Conservation (phyloP, 1,140 invertebrate species). For the Camponotus pennsylvanicus region DNA sequence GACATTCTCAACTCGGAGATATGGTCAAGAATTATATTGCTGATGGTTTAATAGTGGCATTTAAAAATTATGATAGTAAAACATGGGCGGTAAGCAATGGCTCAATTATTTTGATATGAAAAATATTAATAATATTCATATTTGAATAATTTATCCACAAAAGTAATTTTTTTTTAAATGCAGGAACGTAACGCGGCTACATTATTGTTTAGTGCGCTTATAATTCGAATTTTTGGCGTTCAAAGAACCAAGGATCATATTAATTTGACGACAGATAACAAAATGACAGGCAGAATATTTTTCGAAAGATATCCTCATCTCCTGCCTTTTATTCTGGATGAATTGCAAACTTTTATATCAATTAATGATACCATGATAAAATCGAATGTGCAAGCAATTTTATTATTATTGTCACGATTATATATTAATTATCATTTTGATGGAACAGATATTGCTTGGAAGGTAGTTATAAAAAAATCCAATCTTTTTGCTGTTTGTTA, state of each 20-base stretch:
- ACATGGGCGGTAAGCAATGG: constrained; percentile 91
- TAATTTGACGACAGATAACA: constrained; percentile 91
- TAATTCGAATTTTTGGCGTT: constrained; percentile 96
- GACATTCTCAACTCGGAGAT: constrained; percentile 92
- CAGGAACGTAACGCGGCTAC: constrained; percentile 95
- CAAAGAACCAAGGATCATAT: constrained; percentile 91
- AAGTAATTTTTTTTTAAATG: constrained; percentile 62
- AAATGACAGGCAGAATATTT: constrained; percentile 92
- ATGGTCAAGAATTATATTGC: constrained; percentile 91
- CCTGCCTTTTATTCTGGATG: constrained; percentile 92
- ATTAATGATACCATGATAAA: constrained; percentile 82
- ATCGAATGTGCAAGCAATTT: constrained; percentile 90
- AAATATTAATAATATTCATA: constrained; percentile 6
- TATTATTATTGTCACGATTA: constrained; percentile 92
- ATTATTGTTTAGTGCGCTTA: constrained; percentile 93
- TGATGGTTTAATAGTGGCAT: constrained; percentile 90
- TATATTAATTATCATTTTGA: constrained; percentile 91
- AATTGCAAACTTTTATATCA: constrained; percentile 87
- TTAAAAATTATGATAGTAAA: constrained; percentile 91
- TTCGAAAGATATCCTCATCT: constrained; percentile 94
- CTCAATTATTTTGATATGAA: constrained; percentile 29
- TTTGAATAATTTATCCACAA: constrained; percentile 5
- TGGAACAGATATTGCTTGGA: constrained; percentile 88
- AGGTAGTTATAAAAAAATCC: constrained; percentile 84
- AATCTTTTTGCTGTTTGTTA: not conserved